phyloP scores from a whole-genome alignment of 1,140 invertebrate species.

The Asbolus verrucosus region DNA sequence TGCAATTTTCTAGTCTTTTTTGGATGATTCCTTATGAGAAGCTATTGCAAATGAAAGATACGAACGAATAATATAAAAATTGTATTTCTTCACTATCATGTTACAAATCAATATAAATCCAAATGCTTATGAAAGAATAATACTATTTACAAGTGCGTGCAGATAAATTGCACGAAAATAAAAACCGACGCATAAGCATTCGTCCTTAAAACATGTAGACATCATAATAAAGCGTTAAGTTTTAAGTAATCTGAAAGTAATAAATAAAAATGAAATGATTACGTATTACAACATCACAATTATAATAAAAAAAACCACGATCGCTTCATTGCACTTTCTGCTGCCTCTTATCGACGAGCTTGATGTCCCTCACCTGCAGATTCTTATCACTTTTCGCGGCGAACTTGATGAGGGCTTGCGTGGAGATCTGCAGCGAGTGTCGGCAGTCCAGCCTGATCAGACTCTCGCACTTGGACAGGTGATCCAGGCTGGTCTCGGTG shows the following conservation, averaged over 20 bases:
- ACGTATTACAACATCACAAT: conserved; percentile 15
- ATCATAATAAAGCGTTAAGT: background rate
- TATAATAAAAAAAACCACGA: background rate
- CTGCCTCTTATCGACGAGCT: conserved; percentile 73
- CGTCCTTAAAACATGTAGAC: conserved; percentile 3
- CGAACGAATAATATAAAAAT: conserved; percentile 28
- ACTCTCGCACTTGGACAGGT: conserved; percentile 76
- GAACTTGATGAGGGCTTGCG: conserved; percentile 83
- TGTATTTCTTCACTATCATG: conserved; percentile 12
- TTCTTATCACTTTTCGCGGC: conserved; percentile 81
- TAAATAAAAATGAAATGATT: conserved; percentile 21
- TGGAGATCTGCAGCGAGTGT: conserved; percentile 81
- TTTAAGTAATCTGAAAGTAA: background rate
- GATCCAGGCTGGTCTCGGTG: conserved; percentile 84
- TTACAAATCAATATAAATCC: conserved; percentile 23
- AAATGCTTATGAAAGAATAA: conserved; percentile 26
- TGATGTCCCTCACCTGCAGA: conserved; percentile 80
- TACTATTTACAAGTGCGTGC: conserved; percentile 4
- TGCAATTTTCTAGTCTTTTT: too few relatives aligned
- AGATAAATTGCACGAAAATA: conserved; percentile 3
- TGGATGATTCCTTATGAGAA: too few relatives aligned
- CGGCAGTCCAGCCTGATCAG: conserved; percentile 78
- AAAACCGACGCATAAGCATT: background rate
- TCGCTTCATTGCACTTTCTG: conserved; percentile 16
- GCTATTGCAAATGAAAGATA: conserved; percentile 10